These are phyloP conservation scores for Lottia scabra DNA, from an alignment of 2,888 invertebrate genomes.

Conservation along the genomic window DNA sequence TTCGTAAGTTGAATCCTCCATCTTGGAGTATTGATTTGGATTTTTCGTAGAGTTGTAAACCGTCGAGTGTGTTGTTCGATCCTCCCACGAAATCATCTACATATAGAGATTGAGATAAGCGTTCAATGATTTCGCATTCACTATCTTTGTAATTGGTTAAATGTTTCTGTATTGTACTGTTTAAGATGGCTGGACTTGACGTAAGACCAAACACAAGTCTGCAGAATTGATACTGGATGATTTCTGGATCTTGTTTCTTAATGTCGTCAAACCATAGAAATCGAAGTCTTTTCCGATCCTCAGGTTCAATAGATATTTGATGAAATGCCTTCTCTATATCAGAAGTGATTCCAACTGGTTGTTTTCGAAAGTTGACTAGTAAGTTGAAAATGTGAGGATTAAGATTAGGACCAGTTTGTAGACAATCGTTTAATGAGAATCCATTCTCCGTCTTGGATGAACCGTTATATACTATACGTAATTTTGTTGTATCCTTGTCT, in stretches of 20 bases:
- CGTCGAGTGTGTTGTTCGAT: not conserved
- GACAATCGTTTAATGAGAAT: not conserved
- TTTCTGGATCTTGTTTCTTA: not conserved
- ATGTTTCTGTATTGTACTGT: not conserved
- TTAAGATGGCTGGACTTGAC: not conserved
- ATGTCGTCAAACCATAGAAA: not conserved
- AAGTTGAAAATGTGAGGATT: slow-evolving; percentile 5
- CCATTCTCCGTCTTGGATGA: not conserved
- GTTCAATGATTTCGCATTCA: not conserved
- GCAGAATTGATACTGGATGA: slow-evolving; percentile 4
- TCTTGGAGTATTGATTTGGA: too few species aligned
- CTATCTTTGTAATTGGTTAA: not conserved
- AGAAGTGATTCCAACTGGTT: slow-evolving; percentile 6
- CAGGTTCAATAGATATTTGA: not conserved
- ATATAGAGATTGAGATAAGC: not conserved
- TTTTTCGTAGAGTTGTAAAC: too few species aligned
- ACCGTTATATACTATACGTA: slow-evolving; percentile 8
- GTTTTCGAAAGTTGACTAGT: slow-evolving; percentile 1
- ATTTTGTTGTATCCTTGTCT: slow-evolving; percentile 9
- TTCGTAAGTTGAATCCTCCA: too few species aligned
- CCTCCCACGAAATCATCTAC: slow-evolving; percentile 9
- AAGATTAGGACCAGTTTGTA: slow-evolving; percentile 11
- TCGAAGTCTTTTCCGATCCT: not conserved
- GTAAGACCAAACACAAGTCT: slow-evolving; percentile 9
- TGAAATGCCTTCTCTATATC: slow-evolving; percentile 12